These are phyloP conservation scores for Prietella phreatophila DNA, from an alignment of 2,113 vertebrate species.

Conservation along the genomic window DNA sequence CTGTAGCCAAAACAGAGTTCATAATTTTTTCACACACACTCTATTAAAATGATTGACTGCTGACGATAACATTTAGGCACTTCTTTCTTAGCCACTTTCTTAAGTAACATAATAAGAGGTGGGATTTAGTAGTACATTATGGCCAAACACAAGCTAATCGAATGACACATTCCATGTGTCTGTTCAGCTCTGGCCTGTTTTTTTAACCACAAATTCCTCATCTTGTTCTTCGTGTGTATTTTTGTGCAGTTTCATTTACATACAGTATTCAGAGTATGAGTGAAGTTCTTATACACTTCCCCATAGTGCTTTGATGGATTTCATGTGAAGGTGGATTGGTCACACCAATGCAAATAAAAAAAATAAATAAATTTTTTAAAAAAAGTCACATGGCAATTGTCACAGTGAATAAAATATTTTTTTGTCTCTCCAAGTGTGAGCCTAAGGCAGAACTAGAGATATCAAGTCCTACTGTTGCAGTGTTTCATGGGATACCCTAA, in stretches of 20 bases:
- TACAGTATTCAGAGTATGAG: not conserved
- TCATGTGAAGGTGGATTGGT: constrained; percentile 64
- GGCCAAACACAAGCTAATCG: not conserved
- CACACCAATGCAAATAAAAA: constrained; percentile 58
- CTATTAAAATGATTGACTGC: not conserved
- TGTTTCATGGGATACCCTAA: constrained; percentile 33
- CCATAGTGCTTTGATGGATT: constrained; percentile 24
- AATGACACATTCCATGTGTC: not conserved
- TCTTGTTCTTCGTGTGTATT: not conserved
- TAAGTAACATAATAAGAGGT: not conserved
- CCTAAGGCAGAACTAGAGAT: constrained; percentile 50
- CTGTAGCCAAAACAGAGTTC: constrained; percentile 58
- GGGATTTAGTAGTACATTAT: not conserved
- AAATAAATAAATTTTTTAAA: too few species aligned
- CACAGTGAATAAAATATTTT: constrained; percentile 60
- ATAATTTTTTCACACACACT: constrained; percentile 9
- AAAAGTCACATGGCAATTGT: constrained; percentile 63
- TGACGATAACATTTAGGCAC: not conserved
- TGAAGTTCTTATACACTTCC: not conserved
- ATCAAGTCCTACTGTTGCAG: constrained; percentile 53
- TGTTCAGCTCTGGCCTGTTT: not conserved
- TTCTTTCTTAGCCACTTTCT: not conserved
- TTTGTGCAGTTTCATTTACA: not conserved
- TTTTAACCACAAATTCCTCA: not conserved
- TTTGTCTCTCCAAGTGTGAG: constrained; percentile 57